Percentiles rank a stretch among this genome's conserved stretches.
Evolutionary conservation across 2,113 vertebrate species (phyloP).

Genomic region (Mirza zaza): DNA sequence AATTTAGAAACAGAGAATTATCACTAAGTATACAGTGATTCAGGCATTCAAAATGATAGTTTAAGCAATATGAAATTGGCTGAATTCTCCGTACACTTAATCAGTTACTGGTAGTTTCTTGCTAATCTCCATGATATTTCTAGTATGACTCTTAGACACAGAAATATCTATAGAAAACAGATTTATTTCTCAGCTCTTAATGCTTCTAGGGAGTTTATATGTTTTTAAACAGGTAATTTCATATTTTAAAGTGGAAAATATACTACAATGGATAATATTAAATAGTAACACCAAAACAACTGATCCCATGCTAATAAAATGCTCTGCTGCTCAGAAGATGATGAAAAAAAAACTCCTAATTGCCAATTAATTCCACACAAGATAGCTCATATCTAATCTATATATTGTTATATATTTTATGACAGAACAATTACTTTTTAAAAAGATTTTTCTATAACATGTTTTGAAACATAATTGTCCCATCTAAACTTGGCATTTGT

Average conservation of each 20-base stretch:
- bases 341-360: not conserved
- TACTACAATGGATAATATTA: not conserved
- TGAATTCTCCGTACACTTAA: not conserved
- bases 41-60: not conserved
- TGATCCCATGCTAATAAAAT: not conserved
- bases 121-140: not conserved
- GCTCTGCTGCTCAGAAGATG: not conserved
- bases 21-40: not conserved
- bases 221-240: not conserved
- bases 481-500: not conserved
- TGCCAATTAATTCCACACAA: not conserved
- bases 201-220: not conserved
- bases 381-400: not conserved
- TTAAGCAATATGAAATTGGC: not conserved
- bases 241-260: not conserved
- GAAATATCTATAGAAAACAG: not conserved
- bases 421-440: not conserved
- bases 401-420: not conserved
- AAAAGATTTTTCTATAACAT: not conserved
- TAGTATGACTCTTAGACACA: not conserved
- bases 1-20: not conserved
- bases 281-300: not conserved
- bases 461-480: not conserved
- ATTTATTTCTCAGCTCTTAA: not conserved
- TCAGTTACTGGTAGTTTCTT: not conserved